These are phyloP conservation scores for Leptinotarsa haldemani DNA, from an alignment of 2,888 invertebrate genomes.

Conservation along the genomic window DNA sequence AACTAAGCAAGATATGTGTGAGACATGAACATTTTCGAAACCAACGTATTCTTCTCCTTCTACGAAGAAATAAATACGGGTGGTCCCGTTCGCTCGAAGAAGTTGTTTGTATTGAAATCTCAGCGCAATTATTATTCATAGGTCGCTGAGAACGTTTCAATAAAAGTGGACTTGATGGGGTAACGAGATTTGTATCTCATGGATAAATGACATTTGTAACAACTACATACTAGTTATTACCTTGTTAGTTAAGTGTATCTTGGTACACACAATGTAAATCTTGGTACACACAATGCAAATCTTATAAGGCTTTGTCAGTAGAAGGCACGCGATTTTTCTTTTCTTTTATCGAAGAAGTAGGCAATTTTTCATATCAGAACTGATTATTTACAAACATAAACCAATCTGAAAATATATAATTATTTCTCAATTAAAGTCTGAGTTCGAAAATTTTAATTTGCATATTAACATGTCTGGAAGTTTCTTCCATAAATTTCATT, in stretches of 20 bases:
- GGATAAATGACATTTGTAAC: slow-evolving; percentile 25
- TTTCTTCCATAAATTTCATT: no score
- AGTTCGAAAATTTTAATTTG: no score
- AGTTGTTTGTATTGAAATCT: slow-evolving; percentile 24
- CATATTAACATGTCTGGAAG: no score
- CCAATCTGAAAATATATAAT: no score
- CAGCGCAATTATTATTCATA: slow-evolving; percentile 20
- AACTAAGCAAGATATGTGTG: slow-evolving; percentile 5
- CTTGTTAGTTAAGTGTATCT: slow-evolving; percentile 12
- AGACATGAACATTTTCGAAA: slow-evolving; percentile 3
- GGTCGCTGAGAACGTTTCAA: slow-evolving; percentile 25
- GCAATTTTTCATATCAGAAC: no score
- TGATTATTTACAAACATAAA: no score
- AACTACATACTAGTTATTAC: slow-evolving; percentile 20
- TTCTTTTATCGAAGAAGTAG: background rate
- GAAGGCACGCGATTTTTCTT: background rate
- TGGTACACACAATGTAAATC: background rate
- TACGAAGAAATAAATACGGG: slow-evolving; percentile 12
- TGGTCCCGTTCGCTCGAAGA: slow-evolving; percentile 22
- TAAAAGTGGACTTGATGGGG: slow-evolving; percentile 22
- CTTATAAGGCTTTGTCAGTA: background rate
- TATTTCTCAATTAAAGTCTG: no score
- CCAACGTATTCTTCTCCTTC: background rate
- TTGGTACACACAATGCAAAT: slow-evolving; percentile 4
- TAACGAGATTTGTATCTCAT: slow-evolving; percentile 4